Conservation (phyloP, 2,888 invertebrate genomes). For the Cryptus armator region DNA sequence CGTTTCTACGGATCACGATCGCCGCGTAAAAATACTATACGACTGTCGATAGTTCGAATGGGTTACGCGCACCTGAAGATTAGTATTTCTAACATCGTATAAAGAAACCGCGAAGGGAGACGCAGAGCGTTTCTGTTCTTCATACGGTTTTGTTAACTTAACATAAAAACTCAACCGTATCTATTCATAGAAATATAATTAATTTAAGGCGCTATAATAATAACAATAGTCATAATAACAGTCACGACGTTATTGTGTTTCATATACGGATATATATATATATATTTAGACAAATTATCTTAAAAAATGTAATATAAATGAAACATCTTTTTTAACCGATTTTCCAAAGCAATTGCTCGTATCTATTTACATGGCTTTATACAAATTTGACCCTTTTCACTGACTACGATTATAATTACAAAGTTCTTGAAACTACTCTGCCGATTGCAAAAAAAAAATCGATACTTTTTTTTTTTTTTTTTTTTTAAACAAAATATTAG, state of each 20-base stretch:
- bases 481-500: conserved; percentile 18
- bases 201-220: conserved; percentile 12
- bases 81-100: no score
- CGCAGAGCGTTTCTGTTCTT: no score
- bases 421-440: background rate
- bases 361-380: conserved; percentile 81
- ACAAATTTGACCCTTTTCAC: conserved; percentile 71
- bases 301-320: conserved; percentile 70
- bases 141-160: background rate
- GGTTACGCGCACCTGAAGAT: no score
- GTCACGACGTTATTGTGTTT: conserved; percentile 13
- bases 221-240: conserved; percentile 45
- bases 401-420: background rate
- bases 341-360: background rate
- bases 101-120: no score
- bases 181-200: background rate
- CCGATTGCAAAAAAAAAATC: background rate
- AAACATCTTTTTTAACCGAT: conserved; percentile 31
- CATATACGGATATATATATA: conserved; percentile 38
- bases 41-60: no score
- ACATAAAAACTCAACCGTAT: background rate
- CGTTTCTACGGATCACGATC: no score
- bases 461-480: background rate
- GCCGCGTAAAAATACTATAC: no score
- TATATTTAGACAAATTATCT: conserved; percentile 27